phyloP scores from a whole-genome alignment of 2,797 vertebrate species.

The Babyrousa celebensis region DNA sequence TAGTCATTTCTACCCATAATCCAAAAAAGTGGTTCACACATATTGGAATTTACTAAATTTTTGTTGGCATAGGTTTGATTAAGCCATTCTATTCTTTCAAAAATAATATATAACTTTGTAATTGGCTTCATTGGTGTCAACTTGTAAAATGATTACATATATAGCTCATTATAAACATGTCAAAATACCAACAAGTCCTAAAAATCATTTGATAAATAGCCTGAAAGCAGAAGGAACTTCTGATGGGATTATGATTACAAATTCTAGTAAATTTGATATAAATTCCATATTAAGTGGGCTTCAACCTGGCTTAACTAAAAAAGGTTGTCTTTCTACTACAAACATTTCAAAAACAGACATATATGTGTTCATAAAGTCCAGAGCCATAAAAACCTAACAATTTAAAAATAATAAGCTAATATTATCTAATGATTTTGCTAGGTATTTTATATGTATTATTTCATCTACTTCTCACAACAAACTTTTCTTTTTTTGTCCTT shows the following conservation, averaged over 20 bases:
- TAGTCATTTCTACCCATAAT: slow-evolving; percentile 63
- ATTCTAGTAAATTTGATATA: slow-evolving; percentile 56
- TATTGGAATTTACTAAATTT: slow-evolving; percentile 65
- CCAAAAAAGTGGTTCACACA: slow-evolving; percentile 13
- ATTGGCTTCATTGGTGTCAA: slow-evolving; percentile 18
- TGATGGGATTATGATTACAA: slow-evolving; percentile 13
- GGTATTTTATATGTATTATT: slow-evolving; percentile 46
- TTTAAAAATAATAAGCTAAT: slow-evolving; percentile 50
- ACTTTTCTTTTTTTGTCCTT: neutral
- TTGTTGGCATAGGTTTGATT: slow-evolving; percentile 57
- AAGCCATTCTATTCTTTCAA: slow-evolving; percentile 44
- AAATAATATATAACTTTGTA: slow-evolving; percentile 47
- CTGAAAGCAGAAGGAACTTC: slow-evolving; percentile 51
- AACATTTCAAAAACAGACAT: slow-evolving; percentile 35
- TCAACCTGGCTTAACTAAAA: slow-evolving; percentile 23
- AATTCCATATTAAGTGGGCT: slow-evolving; percentile 34
- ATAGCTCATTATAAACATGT: slow-evolving; percentile 36
- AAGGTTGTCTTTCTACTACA: slow-evolving; percentile 14
- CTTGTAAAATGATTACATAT: slow-evolving; percentile 36
- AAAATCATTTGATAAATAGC: slow-evolving; percentile 65
- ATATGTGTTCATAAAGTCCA: neutral
- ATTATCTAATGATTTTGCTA: slow-evolving; percentile 52
- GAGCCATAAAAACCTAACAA: slow-evolving; percentile 44
- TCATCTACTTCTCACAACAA: slow-evolving; percentile 34
- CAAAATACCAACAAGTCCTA: slow-evolving; percentile 26